A percentile compares a stretch with the other conserved stretches of the same genome.
Conservation (phyloP, 2,797 vertebrate genomes). For the Erpetoichthys calabaricus region DNA sequence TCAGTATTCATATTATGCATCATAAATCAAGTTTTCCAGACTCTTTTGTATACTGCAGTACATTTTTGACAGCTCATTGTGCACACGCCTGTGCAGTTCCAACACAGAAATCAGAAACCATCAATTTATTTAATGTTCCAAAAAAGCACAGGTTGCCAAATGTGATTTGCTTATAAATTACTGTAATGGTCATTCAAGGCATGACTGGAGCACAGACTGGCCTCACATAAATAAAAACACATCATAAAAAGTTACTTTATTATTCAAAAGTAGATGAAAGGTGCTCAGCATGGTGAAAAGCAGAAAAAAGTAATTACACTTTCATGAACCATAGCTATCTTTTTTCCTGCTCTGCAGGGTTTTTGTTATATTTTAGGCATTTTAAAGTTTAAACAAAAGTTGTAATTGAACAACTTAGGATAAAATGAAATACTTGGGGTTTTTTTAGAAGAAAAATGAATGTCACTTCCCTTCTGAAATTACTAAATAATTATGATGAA, state of each 20-base stretch:
- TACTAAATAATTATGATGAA: too few species aligned
- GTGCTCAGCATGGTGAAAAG: not conserved
- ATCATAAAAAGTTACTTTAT: not conserved
- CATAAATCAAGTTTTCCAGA: constrained; percentile 2
- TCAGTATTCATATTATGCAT: not conserved
- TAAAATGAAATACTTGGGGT: too few species aligned
- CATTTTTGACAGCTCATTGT: not conserved
- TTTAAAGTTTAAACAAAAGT: too few species aligned
- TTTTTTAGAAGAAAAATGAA: too few species aligned
- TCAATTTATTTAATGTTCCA: not conserved
- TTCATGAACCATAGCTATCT: not conserved
- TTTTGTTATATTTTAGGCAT: too few species aligned
- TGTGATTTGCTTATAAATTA: not conserved
- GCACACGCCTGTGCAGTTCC: not conserved
- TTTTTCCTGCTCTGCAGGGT: too few species aligned
- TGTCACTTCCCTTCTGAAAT: too few species aligned
- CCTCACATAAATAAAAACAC: not conserved
- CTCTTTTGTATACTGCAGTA: constrained; percentile 2
- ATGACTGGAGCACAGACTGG: not conserved
- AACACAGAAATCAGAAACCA: not conserved
- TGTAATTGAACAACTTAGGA: too few species aligned
- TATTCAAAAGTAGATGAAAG: not conserved
- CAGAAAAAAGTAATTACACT: constrained; percentile 1
- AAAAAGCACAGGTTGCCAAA: not conserved
- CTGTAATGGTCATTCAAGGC: not conserved